phyloP scores from a whole-genome alignment of 2,113 vertebrate genomes.

The Mus musculus region GRCm39 chr3:116500001-116500500 shows the following conservation, averaged over 20 bases:
- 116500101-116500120: conserved; percentile 29
- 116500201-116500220: background rate
- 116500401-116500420: background rate
- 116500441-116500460: conserved; percentile 1
- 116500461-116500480: background rate
- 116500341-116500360: background rate
- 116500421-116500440: background rate
- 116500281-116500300: background rate
- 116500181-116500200: background rate
- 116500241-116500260: background rate
- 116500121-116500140: background rate
- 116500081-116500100: background rate
- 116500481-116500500: background rate
- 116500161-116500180: background rate
- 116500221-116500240: background rate
- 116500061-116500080: conserved; percentile 20
- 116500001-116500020: background rate
- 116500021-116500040: background rate
- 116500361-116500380: background rate
- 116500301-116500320: background rate
- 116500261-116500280: background rate
- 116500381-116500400: background rate
- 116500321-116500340: background rate
- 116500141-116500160: background rate
- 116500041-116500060: background rate